Conservation (phyloP, 2,888 invertebrate species). For the Idaea aversata region DNA sequence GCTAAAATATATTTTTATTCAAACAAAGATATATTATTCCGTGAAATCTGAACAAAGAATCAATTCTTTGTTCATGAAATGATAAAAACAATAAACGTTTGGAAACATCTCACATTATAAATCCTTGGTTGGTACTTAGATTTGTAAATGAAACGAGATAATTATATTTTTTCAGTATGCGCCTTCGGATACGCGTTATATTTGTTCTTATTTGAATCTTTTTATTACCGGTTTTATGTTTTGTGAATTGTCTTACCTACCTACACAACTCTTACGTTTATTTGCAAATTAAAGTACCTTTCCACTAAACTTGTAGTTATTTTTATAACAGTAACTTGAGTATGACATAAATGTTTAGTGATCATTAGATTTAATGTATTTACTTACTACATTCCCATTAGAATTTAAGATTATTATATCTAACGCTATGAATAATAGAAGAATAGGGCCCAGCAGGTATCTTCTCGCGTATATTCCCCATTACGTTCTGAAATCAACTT, state of each 20-base stretch:
- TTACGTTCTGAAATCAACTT: conserved; percentile 35
- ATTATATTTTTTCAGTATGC: background rate
- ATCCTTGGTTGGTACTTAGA: background rate
- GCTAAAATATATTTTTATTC: background rate
- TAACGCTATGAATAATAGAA: conserved; percentile 1
- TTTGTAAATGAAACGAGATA: background rate
- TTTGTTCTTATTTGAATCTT: background rate
- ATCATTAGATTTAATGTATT: background rate
- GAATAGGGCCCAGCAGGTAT: conserved; percentile 7
- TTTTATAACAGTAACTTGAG: background rate
- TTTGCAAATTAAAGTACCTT: background rate
- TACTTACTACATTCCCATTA: background rate
- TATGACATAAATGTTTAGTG: background rate
- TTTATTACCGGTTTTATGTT: background rate
- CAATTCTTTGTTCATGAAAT: background rate
- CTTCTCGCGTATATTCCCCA: conserved; percentile 21
- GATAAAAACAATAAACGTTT: background rate
- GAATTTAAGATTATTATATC: background rate
- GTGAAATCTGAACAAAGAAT: background rate
- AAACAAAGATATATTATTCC: background rate
- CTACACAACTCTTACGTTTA: background rate
- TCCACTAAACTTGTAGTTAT: background rate
- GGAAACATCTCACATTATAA: background rate
- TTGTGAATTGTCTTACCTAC: background rate
- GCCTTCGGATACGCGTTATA: background rate